Evolutionary conservation across 2,113 vertebrate genomes (phyloP), one percentile per base, ranked within the genome.

Genomic region (Prinia subflava): DNA sequence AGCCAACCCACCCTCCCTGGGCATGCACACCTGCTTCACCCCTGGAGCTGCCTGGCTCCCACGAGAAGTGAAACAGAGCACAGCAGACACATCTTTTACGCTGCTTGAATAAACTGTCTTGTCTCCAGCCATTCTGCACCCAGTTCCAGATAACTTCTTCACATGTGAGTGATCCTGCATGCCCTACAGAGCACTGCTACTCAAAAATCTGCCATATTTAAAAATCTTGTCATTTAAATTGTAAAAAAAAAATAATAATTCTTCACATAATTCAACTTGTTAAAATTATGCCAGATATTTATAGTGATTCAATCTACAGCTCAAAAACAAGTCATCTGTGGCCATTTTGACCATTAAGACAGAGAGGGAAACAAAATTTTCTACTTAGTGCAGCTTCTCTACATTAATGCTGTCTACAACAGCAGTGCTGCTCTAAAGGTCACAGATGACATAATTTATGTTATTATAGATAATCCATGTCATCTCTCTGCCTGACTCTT

Each of bases 381-480:
- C 80, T 89, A n/a, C 56, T 62, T 67, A 64, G 63, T 52, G 47
- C 59, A 80, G 76, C 47, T 79, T 88, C 59, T 91, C 59, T 67
- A 70, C 49, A 39, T 92, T 74, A 95, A 83, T 56, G 82, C 42
- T 85, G 60, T 62, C 90, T 96, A 76, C 82, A 88, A 71, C 60
- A 93, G 46, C 2, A 13, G 67, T 86, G 64, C 85, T 94, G 52
- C 88, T 93, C 39, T 44, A 95, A 97, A 96, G 95, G 87, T 93
- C 90, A 94, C 44, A 88, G 79, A 81, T 68, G 55, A 88, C 92
- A 88, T 78, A 83, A 94, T 92, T 90, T 91, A 90, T 86, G 56
- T 88, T 86, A 90, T 85, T 96, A 88, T 41, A 88, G 92, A 92
- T 92, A 91, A 92, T 86, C 90, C 63, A 37, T 81, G 75, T 77